Evolutionary conservation across 1,140 invertebrate species (phyloP), one percentile per base, ranked within the genome.

Genomic region (Aphidius gifuensis): DNA sequence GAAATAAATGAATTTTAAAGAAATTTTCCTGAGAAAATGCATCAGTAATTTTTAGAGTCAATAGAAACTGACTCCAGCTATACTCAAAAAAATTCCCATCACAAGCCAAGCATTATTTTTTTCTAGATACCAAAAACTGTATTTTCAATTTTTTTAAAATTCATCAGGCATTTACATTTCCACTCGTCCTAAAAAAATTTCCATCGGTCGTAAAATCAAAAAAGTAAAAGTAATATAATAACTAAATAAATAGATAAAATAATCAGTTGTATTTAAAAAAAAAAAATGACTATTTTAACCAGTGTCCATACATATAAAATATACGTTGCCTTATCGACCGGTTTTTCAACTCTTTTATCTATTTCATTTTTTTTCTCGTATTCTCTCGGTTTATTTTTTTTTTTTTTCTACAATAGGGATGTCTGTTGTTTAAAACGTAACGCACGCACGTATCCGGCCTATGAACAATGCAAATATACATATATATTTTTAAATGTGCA

Each of bases 181-280:
- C 0, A 16, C 16, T 16, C 16, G 16, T 16, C 16, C 16, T 1
- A 16, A 16, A 16, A 16, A 16, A 16, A 16, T 16, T 16, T 16
- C 16, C 16, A 16, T 16, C 16, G 16, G 23, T 3, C 4, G 4
- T 32, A 32, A 32, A 32, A 32, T 32, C 4, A 32, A 32, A 3
- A 32, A 32, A 32, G 23, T 32, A 16, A 16, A 16, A 32, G 23
- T 32, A 1, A 32, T 32, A 32, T 3, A 32, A 32, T 32, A 32
- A 3, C 4, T 32, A 4, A 32, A 32, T 32, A 32, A 32, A 32
- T 16, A 16, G 16, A 16, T 32, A 32, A 32, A 64, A 60, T 55
- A 60, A 59, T 60, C 62, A 59, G 50, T 57, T 54, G 55, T 62
- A 16, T 62, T 62, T 54, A 50, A 62, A 43, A 47, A 64, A 47